phyloP scores from a whole-genome alignment of 2,888 invertebrate species.

The Metacarcinus magister region DNA sequence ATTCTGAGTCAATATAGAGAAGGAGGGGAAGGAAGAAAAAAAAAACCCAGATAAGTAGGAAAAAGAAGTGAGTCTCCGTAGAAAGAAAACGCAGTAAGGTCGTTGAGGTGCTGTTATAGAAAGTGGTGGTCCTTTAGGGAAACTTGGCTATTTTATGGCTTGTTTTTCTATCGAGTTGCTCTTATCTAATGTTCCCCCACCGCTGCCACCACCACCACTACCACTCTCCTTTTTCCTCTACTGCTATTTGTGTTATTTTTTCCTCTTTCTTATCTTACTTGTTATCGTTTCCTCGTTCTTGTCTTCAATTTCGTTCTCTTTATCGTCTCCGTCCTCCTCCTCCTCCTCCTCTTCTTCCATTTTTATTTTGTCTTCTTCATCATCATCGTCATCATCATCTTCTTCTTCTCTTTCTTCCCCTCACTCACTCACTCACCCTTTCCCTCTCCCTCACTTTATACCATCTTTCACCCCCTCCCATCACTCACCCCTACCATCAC shows the following conservation, averaged over 20 bases:
- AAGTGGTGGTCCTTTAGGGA: neutral
- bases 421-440: neutral
- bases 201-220: no score
- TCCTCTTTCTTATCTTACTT: neutral
- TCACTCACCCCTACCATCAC: no score
- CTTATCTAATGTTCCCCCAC: neutral
- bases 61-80: neutral
- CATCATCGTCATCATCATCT: neutral
- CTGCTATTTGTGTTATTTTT: neutral
- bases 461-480: no score
- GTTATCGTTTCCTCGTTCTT: neutral
- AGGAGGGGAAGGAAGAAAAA: neutral
- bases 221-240: neutral
- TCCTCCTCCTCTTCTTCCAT: neutral
- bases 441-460: neutral
- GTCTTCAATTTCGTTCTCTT: neutral
- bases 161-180: neutral
- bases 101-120: neutral
- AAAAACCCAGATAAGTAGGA: neutral
- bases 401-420: neutral
- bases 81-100: neutral
- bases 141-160: neutral
- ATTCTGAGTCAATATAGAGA: neutral
- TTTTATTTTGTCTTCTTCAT: neutral
- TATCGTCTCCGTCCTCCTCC: neutral